phyloP scores from a whole-genome alignment of 2,113 vertebrate genomes.

The Rana temporaria region DNA sequence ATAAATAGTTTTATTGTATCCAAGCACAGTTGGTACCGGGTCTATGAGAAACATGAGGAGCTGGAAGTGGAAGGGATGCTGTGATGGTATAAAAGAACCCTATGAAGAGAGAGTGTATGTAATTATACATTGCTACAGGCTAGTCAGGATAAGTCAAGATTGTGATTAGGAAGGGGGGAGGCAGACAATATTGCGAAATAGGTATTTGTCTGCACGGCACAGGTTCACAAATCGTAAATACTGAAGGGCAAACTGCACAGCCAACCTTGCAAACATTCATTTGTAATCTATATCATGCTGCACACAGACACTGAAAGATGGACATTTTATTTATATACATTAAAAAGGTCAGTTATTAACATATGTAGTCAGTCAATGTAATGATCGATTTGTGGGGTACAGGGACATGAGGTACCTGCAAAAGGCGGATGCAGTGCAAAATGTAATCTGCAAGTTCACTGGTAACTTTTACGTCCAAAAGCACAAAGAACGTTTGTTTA shows the following conservation, averaged over 20 bases:
- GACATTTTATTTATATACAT: neutral
- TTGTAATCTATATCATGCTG: too few species aligned
- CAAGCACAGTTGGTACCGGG: constrained; percentile 58
- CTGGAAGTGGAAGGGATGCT: constrained; percentile 61
- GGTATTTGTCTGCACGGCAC: neutral
- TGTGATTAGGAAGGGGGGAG: constrained; percentile 60
- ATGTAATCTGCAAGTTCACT: too few species aligned
- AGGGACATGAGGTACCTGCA: too few species aligned
- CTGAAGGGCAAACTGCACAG: neutral
- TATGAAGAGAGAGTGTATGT: constrained; percentile 59
- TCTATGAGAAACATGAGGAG: constrained; percentile 62
- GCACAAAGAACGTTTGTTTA: too few species aligned
- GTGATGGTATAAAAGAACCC: constrained; percentile 54
- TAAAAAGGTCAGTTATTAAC: neutral
- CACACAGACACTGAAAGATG: neutral
- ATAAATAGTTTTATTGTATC: constrained; percentile 58
- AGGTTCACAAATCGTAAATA: neutral
- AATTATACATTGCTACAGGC: constrained; percentile 62
- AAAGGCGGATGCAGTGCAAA: too few species aligned
- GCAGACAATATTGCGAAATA: constrained; percentile 24
- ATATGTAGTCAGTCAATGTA: too few species aligned
- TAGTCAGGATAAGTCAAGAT: constrained; percentile 59
- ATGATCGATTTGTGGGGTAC: too few species aligned
- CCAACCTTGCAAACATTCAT: neutral
- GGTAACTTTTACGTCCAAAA: too few species aligned